phyloP scores from a whole-genome alignment of 1,140 invertebrate species.

The Triops cancriformis region DNA sequence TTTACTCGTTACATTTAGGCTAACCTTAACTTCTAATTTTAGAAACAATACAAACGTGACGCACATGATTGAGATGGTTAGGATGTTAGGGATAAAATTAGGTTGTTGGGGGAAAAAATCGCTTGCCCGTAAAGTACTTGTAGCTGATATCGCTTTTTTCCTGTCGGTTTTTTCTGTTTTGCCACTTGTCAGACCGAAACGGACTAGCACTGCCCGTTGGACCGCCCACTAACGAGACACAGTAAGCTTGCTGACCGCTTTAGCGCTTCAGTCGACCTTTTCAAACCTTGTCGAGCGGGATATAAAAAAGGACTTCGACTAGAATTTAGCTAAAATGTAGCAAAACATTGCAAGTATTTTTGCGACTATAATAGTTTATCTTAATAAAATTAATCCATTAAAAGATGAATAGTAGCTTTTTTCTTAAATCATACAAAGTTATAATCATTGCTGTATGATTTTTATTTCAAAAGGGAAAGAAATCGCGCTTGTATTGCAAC shows the following conservation, averaged over 20 bases:
- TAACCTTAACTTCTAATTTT: too few species aligned
- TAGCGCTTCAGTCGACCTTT: neutral
- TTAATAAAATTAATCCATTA: too few species aligned
- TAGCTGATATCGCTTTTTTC: neutral
- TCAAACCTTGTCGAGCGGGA: neutral
- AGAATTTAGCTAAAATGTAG: neutral
- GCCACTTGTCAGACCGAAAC: conserved; percentile 4
- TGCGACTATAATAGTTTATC: too few species aligned
- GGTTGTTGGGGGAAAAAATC: neutral
- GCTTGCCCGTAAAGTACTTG: neutral
- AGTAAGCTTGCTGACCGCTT: neutral
- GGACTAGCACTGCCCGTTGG: neutral
- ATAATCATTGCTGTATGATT: too few species aligned
- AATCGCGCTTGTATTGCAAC: too few species aligned
- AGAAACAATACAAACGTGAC: too few species aligned
- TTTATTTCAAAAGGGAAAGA: too few species aligned
- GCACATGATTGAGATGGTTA: too few species aligned
- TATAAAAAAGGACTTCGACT: neutral
- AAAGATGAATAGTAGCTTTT: too few species aligned
- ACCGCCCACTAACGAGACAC: neutral
- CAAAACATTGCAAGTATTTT: neutral
- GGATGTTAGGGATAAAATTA: too few species aligned
- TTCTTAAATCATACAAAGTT: too few species aligned
- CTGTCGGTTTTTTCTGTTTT: neutral
- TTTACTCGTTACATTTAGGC: too few species aligned